A percentile compares a stretch with the other conserved stretches of the same genome.
These are phyloP conservation scores for Lynx canadensis DNA, from an alignment of 2,113 vertebrate species.

Conservation along the genomic window DNA sequence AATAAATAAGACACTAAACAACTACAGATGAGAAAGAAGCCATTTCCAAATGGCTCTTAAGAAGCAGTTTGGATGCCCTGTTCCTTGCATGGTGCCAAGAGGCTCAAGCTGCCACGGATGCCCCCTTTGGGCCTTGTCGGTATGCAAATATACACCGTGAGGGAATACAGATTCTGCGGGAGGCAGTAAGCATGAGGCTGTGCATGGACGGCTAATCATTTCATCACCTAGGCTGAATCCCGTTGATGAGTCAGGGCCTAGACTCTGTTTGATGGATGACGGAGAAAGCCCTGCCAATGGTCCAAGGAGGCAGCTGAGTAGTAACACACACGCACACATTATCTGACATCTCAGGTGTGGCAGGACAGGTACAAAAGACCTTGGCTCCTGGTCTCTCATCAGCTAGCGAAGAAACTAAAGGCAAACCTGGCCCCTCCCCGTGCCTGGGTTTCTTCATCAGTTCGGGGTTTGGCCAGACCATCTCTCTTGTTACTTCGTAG, in stretches of 20 bases:
- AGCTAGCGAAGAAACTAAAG: not conserved
- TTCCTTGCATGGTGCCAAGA: not conserved
- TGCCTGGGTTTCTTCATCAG: not conserved
- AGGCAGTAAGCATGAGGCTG: not conserved
- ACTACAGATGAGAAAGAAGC: not conserved
- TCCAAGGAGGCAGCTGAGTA: not conserved
- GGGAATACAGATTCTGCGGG: not conserved
- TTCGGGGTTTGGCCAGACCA: not conserved
- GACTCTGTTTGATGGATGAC: not conserved
- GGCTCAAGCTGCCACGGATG: not conserved
- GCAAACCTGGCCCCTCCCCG: not conserved
- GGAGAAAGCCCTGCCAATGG: not conserved
- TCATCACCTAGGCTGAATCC: not conserved
- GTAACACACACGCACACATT: too few relatives aligned
- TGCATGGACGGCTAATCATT: not conserved
- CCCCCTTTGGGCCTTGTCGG: not conserved
- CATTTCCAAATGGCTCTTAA: not conserved
- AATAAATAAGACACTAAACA: conserved; percentile 45
- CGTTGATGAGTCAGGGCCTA: not conserved
- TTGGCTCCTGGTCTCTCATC: not conserved
- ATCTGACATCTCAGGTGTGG: not conserved
- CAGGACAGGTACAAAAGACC: not conserved
- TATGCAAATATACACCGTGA: not conserved
- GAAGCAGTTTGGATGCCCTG: not conserved
- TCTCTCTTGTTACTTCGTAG: not conserved